Percentiles rank a stretch among this genome's conserved stretches.
Evolutionary conservation across 2,113 vertebrate species (phyloP).

Genomic region (Muntiacus muntjak): DNA sequence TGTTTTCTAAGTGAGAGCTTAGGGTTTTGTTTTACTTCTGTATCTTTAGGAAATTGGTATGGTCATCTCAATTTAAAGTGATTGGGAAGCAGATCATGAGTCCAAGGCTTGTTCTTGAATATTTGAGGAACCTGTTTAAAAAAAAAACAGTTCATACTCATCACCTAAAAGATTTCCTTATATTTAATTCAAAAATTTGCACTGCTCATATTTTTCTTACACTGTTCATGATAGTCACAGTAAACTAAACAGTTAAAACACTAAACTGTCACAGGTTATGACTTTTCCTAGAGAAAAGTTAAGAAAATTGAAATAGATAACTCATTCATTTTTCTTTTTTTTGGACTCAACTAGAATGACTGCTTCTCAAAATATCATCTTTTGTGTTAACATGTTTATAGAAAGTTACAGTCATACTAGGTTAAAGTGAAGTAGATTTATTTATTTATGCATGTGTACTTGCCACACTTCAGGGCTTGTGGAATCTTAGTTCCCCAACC

Average conservation of each 20-base stretch:
- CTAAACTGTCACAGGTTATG: not conserved
- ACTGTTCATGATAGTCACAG: not conserved
- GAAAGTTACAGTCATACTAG: not conserved
- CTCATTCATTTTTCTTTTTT: not conserved
- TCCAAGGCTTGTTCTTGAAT: not conserved
- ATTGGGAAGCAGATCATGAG: not conserved
- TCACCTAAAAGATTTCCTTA: not conserved
- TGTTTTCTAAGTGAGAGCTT: not conserved
- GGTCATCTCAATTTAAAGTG: not conserved
- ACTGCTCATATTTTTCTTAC: not conserved
- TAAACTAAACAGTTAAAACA: not conserved
- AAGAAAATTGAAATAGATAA: not conserved
- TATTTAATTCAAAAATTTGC: not conserved
- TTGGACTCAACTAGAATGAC: not conserved
- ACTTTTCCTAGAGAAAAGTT: not conserved
- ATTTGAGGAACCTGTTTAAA: not conserved
- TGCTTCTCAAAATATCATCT: not conserved
- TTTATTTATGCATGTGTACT: not conserved
- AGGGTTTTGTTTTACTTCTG: not conserved
- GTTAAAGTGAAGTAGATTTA: not conserved
- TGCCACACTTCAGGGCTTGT: not conserved
- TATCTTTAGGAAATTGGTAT: not conserved
- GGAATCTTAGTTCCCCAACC: not conserved
- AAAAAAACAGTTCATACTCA: not conserved
- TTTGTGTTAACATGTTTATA: slow-evolving; percentile 1